These are phyloP conservation scores for Sternotherus odoratus DNA, from an alignment of 2,797 vertebrate genomes.

Conservation along the genomic window DNA sequence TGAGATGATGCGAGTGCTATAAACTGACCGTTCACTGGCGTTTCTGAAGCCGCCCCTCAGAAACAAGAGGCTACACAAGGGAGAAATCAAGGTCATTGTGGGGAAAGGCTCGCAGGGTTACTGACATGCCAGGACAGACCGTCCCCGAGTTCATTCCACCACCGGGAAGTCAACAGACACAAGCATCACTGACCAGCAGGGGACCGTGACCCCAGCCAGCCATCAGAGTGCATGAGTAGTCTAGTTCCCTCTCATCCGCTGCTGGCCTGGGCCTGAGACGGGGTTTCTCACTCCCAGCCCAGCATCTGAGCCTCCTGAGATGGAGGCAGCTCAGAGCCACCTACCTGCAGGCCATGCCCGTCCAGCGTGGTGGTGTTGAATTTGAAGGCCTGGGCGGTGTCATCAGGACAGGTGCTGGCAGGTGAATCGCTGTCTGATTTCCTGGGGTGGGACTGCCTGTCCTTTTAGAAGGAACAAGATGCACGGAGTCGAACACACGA, in stretches of 20 bases:
- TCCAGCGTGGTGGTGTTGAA: constrained; percentile 84
- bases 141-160: background rate
- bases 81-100: background rate
- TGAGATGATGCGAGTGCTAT: background rate
- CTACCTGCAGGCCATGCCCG: constrained; percentile 89
- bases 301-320: rapidly evolving
- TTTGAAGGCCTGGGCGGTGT: constrained; percentile 85
- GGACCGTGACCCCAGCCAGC: background rate
- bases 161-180: background rate
- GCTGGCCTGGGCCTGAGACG: background rate
- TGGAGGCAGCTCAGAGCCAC: background rate
- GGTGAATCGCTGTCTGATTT: constrained; percentile 86
- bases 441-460: constrained; percentile 87
- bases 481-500: background rate
- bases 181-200: background rate
- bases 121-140: background rate
- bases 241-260: background rate
- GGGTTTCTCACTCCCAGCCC: too few relatives aligned
- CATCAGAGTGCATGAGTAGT: background rate
- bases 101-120: too few relatives aligned
- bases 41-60: background rate
- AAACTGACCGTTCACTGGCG: background rate
- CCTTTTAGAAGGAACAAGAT: constrained; percentile 73
- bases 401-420: constrained; percentile 86
- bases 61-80: background rate